Conservation (phyloP, 2,113 vertebrate genomes). For the Hydropotes inermis region DNA sequence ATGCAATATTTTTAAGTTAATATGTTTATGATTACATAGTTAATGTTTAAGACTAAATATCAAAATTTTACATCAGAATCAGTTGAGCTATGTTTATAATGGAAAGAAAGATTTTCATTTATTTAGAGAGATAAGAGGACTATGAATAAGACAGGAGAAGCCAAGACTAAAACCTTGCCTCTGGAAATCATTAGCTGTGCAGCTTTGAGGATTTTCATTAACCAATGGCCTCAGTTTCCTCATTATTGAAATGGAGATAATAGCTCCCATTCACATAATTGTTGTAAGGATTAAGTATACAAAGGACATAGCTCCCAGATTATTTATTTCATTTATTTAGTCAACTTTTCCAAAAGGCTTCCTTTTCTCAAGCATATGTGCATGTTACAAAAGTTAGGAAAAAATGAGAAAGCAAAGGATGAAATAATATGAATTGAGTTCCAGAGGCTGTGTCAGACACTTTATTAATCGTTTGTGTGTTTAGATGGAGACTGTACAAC, state of each 20-base stretch:
- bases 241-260: neutral
- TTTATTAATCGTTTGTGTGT: neutral
- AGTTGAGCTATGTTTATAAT: neutral
- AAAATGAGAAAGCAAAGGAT: neutral
- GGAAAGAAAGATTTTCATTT: neutral
- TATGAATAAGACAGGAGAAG: neutral
- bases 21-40: neutral
- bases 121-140: neutral
- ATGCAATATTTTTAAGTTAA: neutral
- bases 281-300: neutral
- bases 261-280: neutral
- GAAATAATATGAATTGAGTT: neutral
- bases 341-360: neutral
- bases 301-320: neutral
- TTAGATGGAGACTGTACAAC: neutral
- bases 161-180: neutral
- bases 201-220: neutral
- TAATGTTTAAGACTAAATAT: neutral
- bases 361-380: neutral
- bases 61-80: neutral
- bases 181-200: neutral
- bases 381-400: neutral
- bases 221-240: neutral
- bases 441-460: neutral
- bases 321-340: conserved; percentile 6